Conservation (phyloP, 2,888 invertebrate genomes). For the Macrophya alboannulata region DNA sequence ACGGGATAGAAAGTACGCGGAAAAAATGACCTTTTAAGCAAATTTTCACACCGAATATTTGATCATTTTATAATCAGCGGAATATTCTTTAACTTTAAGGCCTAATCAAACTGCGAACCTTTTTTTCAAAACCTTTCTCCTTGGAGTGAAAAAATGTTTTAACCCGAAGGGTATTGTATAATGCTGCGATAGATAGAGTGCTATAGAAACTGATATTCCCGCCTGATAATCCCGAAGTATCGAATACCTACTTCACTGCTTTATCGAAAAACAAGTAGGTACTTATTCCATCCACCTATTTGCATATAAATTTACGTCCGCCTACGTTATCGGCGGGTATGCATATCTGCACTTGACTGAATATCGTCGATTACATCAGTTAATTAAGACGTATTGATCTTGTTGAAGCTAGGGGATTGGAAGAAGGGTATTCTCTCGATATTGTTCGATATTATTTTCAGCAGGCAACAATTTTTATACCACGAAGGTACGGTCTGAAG, state of each 20-base stretch:
- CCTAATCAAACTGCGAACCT: not conserved
- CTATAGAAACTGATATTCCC: slow-evolving; percentile 10
- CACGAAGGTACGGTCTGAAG: not conserved
- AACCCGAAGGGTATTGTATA: not conserved
- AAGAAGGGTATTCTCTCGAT: not conserved
- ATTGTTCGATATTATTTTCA: not conserved
- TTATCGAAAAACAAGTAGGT: slow-evolving; percentile 14
- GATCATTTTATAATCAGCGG: not conserved
- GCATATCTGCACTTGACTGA: not conserved
- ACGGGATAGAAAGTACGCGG: not conserved
- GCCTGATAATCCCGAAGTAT: not conserved
- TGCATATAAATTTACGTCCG: not conserved
- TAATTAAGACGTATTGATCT: slow-evolving; percentile 1
- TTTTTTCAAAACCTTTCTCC: not conserved
- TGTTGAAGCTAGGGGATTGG: not conserved
- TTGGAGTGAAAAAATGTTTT: not conserved
- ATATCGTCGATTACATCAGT: slow-evolving; percentile 5
- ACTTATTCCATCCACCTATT: not conserved
- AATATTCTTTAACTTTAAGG: not conserved
- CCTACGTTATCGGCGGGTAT: not conserved
- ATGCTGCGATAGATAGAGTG: not conserved
- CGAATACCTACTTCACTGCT: slow-evolving; percentile 7
- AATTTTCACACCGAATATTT: not conserved
- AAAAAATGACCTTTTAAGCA: not conserved
- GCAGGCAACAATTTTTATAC: not conserved